Evolutionary conservation across 2,797 vertebrate species (phyloP).

Genomic region (Rhinophrynus dorsalis): DNA sequence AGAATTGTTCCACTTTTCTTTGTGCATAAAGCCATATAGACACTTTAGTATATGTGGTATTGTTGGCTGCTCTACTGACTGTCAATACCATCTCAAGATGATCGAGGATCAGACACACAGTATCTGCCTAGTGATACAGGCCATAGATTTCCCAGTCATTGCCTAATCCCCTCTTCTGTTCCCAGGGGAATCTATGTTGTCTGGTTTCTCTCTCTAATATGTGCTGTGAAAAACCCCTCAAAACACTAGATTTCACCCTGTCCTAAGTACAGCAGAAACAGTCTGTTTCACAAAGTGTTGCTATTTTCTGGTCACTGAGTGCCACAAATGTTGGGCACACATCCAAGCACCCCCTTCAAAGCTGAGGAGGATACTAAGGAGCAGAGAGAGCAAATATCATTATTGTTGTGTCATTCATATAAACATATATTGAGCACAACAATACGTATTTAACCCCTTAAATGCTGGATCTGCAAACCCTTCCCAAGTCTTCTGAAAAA

Average conservation of each 20-base stretch:
- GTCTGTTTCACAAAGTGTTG: not conserved
- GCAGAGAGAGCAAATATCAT: not conserved
- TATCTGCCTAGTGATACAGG: not conserved
- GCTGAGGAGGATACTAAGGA: not conserved
- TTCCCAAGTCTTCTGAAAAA: no score
- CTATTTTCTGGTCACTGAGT: not conserved
- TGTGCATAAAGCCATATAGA: no score
- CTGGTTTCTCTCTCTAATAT: conserved; percentile 32
- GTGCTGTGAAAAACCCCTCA: conserved; percentile 10
- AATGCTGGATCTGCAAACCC: no score
- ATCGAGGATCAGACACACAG: not conserved
- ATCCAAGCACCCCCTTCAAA: not conserved
- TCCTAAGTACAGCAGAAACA: conserved; percentile 14
- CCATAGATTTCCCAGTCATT: not conserved
- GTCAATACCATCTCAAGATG: conserved; percentile 2
- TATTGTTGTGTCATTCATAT: no score
- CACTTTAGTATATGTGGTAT: not conserved
- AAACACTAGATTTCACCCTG: conserved; percentile 28
- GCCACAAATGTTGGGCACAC: conserved; percentile 2
- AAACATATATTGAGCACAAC: no score
- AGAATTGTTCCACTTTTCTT: no score
- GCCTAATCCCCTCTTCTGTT: conserved; percentile 17
- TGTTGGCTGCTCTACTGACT: no score
- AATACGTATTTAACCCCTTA: no score
- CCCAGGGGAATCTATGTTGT: conserved; percentile 13